These are phyloP conservation scores for Leptopilina clavipes DNA, from an alignment of 1,140 invertebrate genomes.

Conservation along the genomic window DNA sequence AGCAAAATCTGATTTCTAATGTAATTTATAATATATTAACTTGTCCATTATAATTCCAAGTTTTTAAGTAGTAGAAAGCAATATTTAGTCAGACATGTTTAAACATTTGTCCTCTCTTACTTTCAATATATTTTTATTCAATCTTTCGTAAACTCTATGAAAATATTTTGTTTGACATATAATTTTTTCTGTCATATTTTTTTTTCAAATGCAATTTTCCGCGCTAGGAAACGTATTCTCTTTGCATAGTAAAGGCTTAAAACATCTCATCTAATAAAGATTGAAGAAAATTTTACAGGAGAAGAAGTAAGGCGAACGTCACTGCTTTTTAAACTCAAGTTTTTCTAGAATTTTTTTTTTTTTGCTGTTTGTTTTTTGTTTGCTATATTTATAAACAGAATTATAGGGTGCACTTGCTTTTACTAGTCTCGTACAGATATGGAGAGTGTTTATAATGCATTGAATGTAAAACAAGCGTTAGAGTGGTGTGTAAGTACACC, in stretches of 20 bases:
- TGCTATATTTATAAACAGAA: not conserved
- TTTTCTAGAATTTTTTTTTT: not conserved
- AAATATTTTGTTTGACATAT: no score
- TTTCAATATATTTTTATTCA: no score
- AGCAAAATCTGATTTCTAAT: no score
- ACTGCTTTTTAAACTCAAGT: not conserved
- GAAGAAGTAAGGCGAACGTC: not conserved
- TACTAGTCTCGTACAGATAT: not conserved
- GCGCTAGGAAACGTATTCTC: not conserved
- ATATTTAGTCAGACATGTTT: no score
- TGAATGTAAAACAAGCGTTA: not conserved
- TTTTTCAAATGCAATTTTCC: not conserved
- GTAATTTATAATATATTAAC: no score
- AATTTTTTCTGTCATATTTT: no score
- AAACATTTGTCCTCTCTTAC: no score
- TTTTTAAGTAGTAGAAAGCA: no score
- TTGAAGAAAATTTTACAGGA: not conserved
- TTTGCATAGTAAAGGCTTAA: slow-evolving; percentile 1
- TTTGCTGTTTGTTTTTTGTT: not conserved
- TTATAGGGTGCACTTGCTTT: slow-evolving; percentile 11
- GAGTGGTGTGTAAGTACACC: not conserved
- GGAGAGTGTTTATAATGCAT: slow-evolving; percentile 10
- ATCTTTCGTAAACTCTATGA: no score
- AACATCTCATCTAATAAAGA: slow-evolving; percentile 11
- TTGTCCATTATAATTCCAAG: no score